Evolutionary conservation across 2,888 invertebrate genomes (phyloP), one percentile per base, ranked within the genome.

Genomic region (Heteromurus nitidus): DNA sequence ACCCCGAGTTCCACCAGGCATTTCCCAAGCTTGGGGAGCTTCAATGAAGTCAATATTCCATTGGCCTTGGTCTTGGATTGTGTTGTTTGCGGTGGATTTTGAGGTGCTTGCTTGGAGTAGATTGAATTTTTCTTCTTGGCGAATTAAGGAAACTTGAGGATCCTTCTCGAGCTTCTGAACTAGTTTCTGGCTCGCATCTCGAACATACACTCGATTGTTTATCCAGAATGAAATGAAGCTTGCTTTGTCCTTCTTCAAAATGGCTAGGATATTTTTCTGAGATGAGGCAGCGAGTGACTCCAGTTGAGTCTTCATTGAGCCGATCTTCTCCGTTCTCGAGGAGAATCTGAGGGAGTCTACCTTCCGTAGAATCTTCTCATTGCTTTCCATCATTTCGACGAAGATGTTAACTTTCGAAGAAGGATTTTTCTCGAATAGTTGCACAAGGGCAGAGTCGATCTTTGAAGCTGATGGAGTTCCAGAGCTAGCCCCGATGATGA

Each of bases 41-140:
- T 67, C 28, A 24, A 83, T 75, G 11, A 53, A 55, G 0, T 30
- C 53, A 28, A 83, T 24, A 13, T 79, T 79, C 83, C 83, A 83
- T 58, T 73, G 74, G 20, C 30, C 20, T 1, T 1, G 16, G 20
- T 42, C 24, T 9, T 44, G 16, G n/a, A n/a, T n/a, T n/a, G n/a
- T n/a, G n/a, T n/a, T n/a, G n/a, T n/a, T n/a, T n/a, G n/a, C n/a
- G n/a, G n/a, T n/a, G n/a, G n/a, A n/a, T n/a, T n/a, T n/a, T n/a
- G n/a, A n/a, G n/a, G n/a, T n/a, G 16, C 2, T 31, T 11, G 13
- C n/a, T 20, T 30, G 28, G 11, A 47, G 65, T 26, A 58, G 13
- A 28, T 26, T 26, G 3, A 28, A 20, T 20, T 60, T 26, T 1
- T 18, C n/a, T 44, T 62, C 77, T 20, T 62, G 13, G 18, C 50